Percentiles rank a stretch among this genome's conserved stretches.
These are phyloP conservation scores for Drosophila vallismaia DNA, from an alignment of 2,888 invertebrate genomes.

Conservation along the genomic window DNA sequence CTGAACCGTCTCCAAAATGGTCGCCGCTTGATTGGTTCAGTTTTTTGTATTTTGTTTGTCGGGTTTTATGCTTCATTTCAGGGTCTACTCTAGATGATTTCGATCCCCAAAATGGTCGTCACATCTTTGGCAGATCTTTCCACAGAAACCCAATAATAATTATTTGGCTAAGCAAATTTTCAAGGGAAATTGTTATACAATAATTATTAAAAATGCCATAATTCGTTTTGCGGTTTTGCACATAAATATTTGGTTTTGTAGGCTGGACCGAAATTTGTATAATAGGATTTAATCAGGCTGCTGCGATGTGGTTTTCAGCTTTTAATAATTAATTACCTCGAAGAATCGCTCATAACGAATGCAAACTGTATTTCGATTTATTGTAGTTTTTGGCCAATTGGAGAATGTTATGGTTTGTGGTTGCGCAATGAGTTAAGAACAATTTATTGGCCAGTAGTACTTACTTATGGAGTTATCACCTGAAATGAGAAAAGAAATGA, in stretches of 20 bases:
- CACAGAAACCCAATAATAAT: constrained; percentile 26
- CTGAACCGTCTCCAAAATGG: constrained; percentile 73
- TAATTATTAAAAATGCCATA: constrained; percentile 48
- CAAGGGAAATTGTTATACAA: constrained; percentile 54
- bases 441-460: constrained; percentile 53
- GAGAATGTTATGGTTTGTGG: constrained; percentile 52
- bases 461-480: constrained; percentile 84
- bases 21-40: constrained; percentile 76
- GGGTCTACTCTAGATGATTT: constrained; percentile 18
- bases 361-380: constrained; percentile 67
- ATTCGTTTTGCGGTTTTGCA: constrained; percentile 54
- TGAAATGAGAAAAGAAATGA: constrained; percentile 59
- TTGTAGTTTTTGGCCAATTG: constrained; percentile 70
- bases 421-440: constrained; percentile 50
- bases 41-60: constrained; percentile 48
- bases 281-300: constrained; percentile 62
- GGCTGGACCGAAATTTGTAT: constrained; percentile 41
- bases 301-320: constrained; percentile 50
- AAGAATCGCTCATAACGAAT: constrained; percentile 60
- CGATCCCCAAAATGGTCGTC: constrained; percentile 68
- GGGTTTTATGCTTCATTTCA: constrained; percentile 23
- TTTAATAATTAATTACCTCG: constrained; percentile 34
- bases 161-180: constrained; percentile 35
- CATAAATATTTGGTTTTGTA: constrained; percentile 18
- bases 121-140: constrained; percentile 13